A percentile compares a stretch with the other conserved stretches of the same genome.
Conservation (phyloP, 2,888 invertebrate genomes). For the Arrhopalites spinosus region DNA sequence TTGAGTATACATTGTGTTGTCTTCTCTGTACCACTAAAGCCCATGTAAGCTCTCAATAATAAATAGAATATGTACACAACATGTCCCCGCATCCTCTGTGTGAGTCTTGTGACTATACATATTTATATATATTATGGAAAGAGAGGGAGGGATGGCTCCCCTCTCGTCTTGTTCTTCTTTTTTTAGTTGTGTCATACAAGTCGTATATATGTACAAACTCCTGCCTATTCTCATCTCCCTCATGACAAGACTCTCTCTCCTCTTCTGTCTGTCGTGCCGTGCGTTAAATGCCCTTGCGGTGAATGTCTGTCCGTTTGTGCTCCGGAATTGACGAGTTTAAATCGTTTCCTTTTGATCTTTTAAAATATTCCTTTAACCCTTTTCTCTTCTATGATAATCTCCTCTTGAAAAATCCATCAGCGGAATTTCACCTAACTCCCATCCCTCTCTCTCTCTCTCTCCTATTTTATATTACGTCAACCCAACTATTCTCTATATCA, state of each 20-base stretch:
- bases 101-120: not conserved
- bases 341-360: slow-evolving; percentile 38
- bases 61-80: not conserved
- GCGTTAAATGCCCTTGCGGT: slow-evolving; percentile 36
- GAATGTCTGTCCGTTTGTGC: slow-evolving; percentile 33
- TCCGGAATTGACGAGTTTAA: slow-evolving; percentile 38
- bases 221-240: slow-evolving; percentile 13
- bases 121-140: not conserved
- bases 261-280: slow-evolving; percentile 17
- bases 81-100: not conserved
- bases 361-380: slow-evolving; percentile 33
- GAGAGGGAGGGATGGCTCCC: not conserved
- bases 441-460: not conserved
- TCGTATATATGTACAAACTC: not conserved
- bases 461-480: not conserved
- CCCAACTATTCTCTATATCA: too few species aligned
- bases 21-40: not conserved
- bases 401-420: slow-evolving; percentile 7
- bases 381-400: not conserved
- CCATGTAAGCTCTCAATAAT: slow-evolving; percentile 11
- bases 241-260: slow-evolving; percentile 12
- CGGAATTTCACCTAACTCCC: slow-evolving; percentile 4
- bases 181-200: not conserved
- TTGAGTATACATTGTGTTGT: not conserved
- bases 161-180: not conserved